Percentiles rank a stretch among this genome's conserved stretches.
These are phyloP conservation scores for Myopa testacea DNA, from an alignment of 2,888 invertebrate species.

Conservation along the genomic window DNA sequence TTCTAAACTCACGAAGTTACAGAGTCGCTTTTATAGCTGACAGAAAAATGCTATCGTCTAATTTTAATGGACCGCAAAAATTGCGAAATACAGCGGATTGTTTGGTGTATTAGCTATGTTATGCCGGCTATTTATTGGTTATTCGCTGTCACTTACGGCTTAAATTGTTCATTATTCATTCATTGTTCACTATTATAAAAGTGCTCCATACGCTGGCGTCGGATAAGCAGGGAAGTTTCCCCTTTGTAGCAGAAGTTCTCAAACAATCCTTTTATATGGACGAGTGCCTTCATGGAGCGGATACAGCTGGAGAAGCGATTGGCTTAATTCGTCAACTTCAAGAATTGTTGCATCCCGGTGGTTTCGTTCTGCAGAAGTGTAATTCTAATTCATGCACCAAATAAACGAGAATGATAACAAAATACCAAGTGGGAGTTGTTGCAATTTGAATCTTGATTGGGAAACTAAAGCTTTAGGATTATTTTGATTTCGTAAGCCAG, in stretches of 20 bases:
- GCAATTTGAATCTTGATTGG: not conserved
- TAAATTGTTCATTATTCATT: slow-evolving; percentile 44
- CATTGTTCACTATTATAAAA: slow-evolving; percentile 37
- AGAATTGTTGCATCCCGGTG: not conserved
- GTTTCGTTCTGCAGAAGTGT: not conserved
- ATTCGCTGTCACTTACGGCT: slow-evolving; percentile 39
- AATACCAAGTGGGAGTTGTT: not conserved
- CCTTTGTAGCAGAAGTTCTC: slow-evolving; percentile 32
- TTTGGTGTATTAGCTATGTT: slow-evolving; percentile 37
- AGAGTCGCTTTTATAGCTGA: not conserved
- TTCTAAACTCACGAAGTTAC: not conserved
- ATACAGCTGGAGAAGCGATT: not conserved
- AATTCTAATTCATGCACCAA: not conserved
- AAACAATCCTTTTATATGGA: slow-evolving; percentile 42
- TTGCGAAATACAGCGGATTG: slow-evolving; percentile 43
- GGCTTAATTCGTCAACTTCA: not conserved
- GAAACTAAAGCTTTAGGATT: not conserved
- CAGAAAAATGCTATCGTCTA: not conserved
- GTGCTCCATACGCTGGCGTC: slow-evolving; percentile 39
- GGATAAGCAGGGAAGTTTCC: slow-evolving; percentile 36
- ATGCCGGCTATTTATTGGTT: slow-evolving; percentile 28
- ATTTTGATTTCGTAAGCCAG: too few species aligned
- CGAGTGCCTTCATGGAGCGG: slow-evolving; percentile 36
- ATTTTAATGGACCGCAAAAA: too few species aligned
- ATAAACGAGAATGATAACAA: not conserved